Conservation (phyloP, 2,113 vertebrate genomes). For the Thunnus maccoyii region DNA sequence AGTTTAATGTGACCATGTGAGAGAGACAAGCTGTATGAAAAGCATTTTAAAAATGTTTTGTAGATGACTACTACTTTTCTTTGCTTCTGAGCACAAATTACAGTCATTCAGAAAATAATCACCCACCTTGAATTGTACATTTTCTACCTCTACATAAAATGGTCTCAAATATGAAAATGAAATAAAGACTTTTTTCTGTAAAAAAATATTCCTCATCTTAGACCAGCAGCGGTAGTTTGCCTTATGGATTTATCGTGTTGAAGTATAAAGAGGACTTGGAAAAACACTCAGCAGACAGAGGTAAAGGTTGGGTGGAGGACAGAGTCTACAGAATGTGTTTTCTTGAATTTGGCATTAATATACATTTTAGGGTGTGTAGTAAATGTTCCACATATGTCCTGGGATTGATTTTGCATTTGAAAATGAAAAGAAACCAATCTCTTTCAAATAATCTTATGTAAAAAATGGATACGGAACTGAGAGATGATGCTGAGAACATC, state of each 20-base stretch:
- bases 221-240: too few species aligned
- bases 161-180: background rate
- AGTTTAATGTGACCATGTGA: too few species aligned
- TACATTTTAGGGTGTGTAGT: background rate
- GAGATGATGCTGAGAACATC: background rate
- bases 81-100: slow-evolving; percentile 8
- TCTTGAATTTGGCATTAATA: background rate
- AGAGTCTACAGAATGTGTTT: background rate
- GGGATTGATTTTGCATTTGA: too few species aligned
- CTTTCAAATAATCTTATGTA: background rate
- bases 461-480: background rate
- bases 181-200: too few species aligned
- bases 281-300: background rate
- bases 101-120: background rate
- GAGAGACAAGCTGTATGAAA: background rate
- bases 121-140: background rate
- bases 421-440: background rate
- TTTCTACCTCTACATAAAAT: background rate
- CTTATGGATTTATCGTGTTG: too few species aligned
- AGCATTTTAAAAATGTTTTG: background rate
- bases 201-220: too few species aligned
- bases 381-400: background rate
- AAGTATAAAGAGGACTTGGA: background rate
- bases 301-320: too few species aligned
- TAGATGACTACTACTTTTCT: background rate